Base-by-base conservation (phyloP, 2,888 invertebrate species). In the Polydrusus pterygomalis region DNA sequence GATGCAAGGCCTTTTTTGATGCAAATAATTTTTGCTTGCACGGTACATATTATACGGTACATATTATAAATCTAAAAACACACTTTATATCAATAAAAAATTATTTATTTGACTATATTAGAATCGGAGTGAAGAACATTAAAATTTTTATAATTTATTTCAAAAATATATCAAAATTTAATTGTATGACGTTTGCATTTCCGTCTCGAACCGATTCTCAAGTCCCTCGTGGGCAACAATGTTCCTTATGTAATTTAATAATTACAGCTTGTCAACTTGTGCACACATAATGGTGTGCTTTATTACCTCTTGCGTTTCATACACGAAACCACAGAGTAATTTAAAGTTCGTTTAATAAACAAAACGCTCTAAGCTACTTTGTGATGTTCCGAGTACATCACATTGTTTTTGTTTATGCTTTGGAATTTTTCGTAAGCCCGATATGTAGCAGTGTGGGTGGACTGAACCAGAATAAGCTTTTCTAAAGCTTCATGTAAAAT, bases 211-310 rank as follows among this genome's bases (percentile, higher is more conserved):
- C 34, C 25, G 54, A 54, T 67, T 17, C 5, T n/a, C 56, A 67
- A 67, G 77, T 77, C 77, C 38, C 77, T 72, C 45, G 43, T 69
- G 77, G 77, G 68, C 71, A 62, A 63, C 62, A 74, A 74, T 79
- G 79, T 77, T 77, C 67, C 68, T 79, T 77, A 71, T 75, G 77
- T 79, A 78, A 79, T 79, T 79, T 77, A 73, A 79, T 79, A 79
- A 79, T 79, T 79, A 75, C 70, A 45, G 43, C 75, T 78, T 77
- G 76, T 75, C 77, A 76, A 69, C 60, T 76, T 77, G 65, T 72
- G 62, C 74, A 73, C 71, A 79, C 72, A 74, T 77, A 74, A 74
- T 74, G 62, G 74, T 67, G 77, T 77, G 77, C 70, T 51, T 74
- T 77, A 77, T 77, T 77, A 74, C 77, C 74, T 70, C 74, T 74